A percentile compares a stretch with the other conserved stretches of the same genome.
These are phyloP conservation scores for Uria lomvia DNA, from an alignment of 2,113 vertebrate species.

Conservation along the genomic window DNA sequence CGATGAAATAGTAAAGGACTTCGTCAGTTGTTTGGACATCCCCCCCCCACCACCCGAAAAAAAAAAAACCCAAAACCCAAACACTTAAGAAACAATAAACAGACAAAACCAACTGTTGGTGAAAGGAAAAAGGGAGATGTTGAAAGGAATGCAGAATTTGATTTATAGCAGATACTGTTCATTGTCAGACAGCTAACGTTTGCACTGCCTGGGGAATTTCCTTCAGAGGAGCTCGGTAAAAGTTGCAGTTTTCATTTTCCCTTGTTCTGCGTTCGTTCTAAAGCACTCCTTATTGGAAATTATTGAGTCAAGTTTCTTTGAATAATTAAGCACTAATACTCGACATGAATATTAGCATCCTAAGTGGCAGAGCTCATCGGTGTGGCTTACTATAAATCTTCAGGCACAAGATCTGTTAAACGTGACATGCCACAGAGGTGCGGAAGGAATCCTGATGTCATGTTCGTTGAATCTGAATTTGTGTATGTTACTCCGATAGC, in stretches of 20 bases:
- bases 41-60: fast-evolving
- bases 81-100: not conserved
- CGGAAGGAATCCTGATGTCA: not conserved
- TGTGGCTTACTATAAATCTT: not conserved
- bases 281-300: not conserved
- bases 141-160: not conserved
- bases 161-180: not conserved
- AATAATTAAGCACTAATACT: not conserved
- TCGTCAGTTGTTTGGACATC: not conserved
- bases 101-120: not conserved
- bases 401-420: not conserved
- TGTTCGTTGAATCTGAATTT: not conserved
- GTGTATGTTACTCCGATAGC: not conserved
- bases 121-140: not conserved
- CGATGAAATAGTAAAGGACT: not conserved
- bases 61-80: not conserved
- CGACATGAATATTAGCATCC: not conserved
- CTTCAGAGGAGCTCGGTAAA: not conserved
- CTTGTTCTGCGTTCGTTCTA: not conserved
- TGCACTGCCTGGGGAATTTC: not conserved
- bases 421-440: not conserved
- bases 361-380: not conserved
- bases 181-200: not conserved
- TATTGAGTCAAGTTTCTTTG: not conserved
- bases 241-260: not conserved